A percentile compares a stretch with the other conserved stretches of the same genome.
Evolutionary conservation across 1,140 invertebrate genomes (phyloP).

Genomic region (Dinoponera quadriceps): DNA sequence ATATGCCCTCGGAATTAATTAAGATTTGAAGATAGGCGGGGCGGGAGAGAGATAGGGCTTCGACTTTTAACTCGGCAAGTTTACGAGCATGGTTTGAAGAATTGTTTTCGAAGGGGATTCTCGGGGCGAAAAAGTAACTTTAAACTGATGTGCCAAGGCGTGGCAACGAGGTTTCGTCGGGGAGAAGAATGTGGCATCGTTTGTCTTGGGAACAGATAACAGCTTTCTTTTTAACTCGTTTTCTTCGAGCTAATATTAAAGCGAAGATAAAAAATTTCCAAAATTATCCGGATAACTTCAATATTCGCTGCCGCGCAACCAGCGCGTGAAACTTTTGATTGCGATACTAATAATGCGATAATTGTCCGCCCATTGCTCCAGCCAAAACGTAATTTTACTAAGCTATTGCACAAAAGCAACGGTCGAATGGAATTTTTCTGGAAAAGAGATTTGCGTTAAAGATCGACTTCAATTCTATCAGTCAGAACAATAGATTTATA

Average conservation of each 20-base stretch:
- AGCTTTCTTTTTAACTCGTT: not conserved
- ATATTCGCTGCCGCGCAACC: not conserved
- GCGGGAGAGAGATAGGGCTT: not conserved
- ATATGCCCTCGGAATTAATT: conserved; percentile 51
- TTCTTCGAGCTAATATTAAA: not conserved
- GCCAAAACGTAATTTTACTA: not conserved
- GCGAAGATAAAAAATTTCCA: not conserved
- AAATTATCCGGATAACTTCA: not conserved
- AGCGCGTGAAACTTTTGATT: not conserved
- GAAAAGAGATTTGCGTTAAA: not conserved
- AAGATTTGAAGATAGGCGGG: conserved; percentile 39
- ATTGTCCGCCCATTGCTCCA: not conserved
- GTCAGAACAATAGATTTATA: not conserved
- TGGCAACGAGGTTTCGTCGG: not conserved
- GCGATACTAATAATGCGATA: not conserved
- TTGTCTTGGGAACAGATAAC: not conserved
- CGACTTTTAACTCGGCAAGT: conserved; percentile 27
- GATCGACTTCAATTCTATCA: not conserved
- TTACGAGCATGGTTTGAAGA: conserved; percentile 39
- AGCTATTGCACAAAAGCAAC: not conserved
- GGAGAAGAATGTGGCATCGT: not conserved
- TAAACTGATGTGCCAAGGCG: not conserved
- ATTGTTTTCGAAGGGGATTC: conserved; percentile 46
- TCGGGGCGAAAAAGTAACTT: not conserved
- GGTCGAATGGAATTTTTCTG: not conserved